phyloP scores from a whole-genome alignment of 2,113 vertebrate species.

The Axis porcinus region DNA sequence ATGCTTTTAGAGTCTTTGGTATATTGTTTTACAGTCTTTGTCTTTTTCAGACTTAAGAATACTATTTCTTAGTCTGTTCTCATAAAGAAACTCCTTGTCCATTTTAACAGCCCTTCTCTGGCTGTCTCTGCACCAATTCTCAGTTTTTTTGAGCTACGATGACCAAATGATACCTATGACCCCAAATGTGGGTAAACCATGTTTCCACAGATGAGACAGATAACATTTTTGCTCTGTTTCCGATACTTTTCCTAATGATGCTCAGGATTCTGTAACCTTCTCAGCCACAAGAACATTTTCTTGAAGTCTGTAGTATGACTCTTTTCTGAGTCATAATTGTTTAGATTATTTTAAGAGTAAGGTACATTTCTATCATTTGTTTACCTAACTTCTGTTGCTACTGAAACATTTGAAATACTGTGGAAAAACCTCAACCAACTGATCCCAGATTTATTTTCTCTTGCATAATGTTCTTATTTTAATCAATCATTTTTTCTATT shows the following conservation, averaged over 20 bases:
- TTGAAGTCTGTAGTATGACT: constrained; percentile 56
- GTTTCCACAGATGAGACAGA: constrained; percentile 12
- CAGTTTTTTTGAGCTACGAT: not conserved
- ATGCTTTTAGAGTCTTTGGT: not conserved
- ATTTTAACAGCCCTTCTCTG: constrained; percentile 26
- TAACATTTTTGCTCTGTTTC: constrained; percentile 44
- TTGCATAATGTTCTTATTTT: constrained; percentile 43
- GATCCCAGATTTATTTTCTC: constrained; percentile 57
- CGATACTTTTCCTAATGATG: constrained; percentile 12
- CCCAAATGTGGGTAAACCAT: constrained; percentile 18
- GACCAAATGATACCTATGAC: not conserved
- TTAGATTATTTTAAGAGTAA: constrained; percentile 65
- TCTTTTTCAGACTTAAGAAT: constrained; percentile 24
- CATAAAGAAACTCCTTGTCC: constrained; percentile 33
- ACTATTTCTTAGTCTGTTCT: constrained; percentile 23
- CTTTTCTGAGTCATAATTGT: constrained; percentile 71
- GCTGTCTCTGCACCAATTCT: constrained; percentile 17
- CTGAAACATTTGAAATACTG: constrained; percentile 55
- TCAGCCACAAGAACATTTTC: constrained; percentile 63
- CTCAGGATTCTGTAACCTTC: not conserved
- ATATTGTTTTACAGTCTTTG: constrained; percentile 17
- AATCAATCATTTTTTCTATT: constrained; percentile 52
- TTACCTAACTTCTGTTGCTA: constrained; percentile 63
- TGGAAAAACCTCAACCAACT: constrained; percentile 55
- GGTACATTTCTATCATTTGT: constrained; percentile 52